A percentile compares a stretch with the other conserved stretches of the same genome.
Conservation (phyloP, 2,888 invertebrate genomes). For the Cheilosia soror region DNA sequence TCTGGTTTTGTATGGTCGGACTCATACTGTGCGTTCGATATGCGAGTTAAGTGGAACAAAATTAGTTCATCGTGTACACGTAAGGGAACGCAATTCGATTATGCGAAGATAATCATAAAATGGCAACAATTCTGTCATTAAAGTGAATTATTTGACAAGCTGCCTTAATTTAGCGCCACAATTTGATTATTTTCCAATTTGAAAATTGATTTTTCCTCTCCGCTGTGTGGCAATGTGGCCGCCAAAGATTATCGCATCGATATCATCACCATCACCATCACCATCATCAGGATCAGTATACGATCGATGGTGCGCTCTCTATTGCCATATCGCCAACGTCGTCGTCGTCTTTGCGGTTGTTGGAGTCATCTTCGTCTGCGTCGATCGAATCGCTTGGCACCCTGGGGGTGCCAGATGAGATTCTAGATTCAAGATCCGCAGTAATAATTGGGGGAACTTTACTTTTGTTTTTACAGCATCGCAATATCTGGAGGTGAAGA, state of each 20-base stretch:
- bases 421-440: constrained; percentile 46
- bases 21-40: constrained; percentile 46
- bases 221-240: constrained; percentile 26
- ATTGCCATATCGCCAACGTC: constrained; percentile 46
- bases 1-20: neutral
- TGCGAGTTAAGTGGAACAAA: neutral
- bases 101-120: constrained; percentile 71
- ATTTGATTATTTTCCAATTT: constrained; percentile 76
- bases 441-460: constrained; percentile 56
- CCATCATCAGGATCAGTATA: constrained; percentile 44
- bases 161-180: constrained; percentile 76
- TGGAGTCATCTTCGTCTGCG: constrained; percentile 71
- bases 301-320: constrained; percentile 47
- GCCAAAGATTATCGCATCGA: constrained; percentile 47
- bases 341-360: constrained; percentile 23
- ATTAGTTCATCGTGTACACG: constrained; percentile 42
- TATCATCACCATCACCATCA: constrained; percentile 65
- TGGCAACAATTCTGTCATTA: constrained; percentile 73
- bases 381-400: constrained; percentile 71
- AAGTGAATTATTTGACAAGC: constrained; percentile 76
- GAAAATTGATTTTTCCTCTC: constrained; percentile 72
- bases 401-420: constrained; percentile 74
- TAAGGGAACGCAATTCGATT: constrained; percentile 69
- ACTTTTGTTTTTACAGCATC: constrained; percentile 57
- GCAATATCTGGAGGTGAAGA: constrained; percentile 19